phyloP scores from a whole-genome alignment of 2,113 vertebrate genomes.

The Tonatia bakeri region DNA sequence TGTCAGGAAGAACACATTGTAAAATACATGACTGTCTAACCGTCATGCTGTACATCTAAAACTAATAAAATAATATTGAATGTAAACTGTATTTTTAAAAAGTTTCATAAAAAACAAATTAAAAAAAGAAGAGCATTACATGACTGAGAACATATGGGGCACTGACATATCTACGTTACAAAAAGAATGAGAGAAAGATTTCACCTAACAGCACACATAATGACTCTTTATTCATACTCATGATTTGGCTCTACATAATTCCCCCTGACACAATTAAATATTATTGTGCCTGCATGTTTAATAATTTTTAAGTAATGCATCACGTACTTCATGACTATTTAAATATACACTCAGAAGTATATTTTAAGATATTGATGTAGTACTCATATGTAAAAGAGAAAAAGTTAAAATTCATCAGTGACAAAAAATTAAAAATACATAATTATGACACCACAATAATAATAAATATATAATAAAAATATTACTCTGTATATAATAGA shows the following conservation, averaged over 20 bases:
- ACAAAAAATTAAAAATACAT: too few species aligned
- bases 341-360: neutral
- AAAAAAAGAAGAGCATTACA: neutral
- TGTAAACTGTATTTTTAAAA: too few species aligned
- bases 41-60: too few species aligned
- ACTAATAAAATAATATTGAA: too few species aligned
- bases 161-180: neutral
- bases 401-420: too few species aligned
- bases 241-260: neutral
- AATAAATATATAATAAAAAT: neutral
- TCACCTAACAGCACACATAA: neutral
- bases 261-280: neutral
- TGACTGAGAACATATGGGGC: neutral
- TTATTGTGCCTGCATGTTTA: neutral
- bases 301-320: neutral
- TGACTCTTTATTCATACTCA: neutral
- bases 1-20: too few species aligned
- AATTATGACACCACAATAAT: neutral
- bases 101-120: too few species aligned
- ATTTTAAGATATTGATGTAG: neutral
- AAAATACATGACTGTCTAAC: too few species aligned
- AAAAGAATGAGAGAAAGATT: neutral
- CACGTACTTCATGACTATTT: neutral
- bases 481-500: neutral
- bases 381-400: too few species aligned